Evolutionary conservation across 1,140 invertebrate species (phyloP), one percentile per base, ranked within the genome.

Genomic region (Lerema accius): DNA sequence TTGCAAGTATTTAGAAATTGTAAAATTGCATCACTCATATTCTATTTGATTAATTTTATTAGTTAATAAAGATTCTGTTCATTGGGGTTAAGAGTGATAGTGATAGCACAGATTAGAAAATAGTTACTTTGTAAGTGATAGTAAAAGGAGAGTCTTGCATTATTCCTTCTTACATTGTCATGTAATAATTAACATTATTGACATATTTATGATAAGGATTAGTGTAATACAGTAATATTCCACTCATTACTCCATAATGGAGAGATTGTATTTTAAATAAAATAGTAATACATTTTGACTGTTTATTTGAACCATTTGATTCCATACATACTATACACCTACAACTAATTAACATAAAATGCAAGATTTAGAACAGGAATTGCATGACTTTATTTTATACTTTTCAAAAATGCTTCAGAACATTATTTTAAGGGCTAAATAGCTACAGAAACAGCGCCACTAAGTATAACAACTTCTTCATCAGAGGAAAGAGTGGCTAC

Each of bases 261-360:
- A 28, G 19, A 0, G 50, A 23, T 40, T 10, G 16, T n/a, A 42
- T 40, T 13, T 2, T 11, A 55, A 66, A 37, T 55, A 64, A 67
- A 67, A 10, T 50, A 1, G 43, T 23, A 37, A 45, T 43, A 51
- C 49, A 62, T 65, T 67, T 63, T 63, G 28, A 69, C 15, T 45
- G 56, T 79, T 76, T 78, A 75, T 82, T 84, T 65, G 62, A 75
- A 75, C 65, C 60, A 71, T 69, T 64, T 72, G 74, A 78, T 82
- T 80, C 69, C 78, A 84, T 84, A 89, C 73, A 78, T 66, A 74
- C 84, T 85, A 90, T 72, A 73, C 59, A 67, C 80, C 86, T 90
- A 90, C 80, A 84, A 84, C 87, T 90, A 89, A 77, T 71, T 86
- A 88, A 89, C 80, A 69, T 77, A 79, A 90, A 90, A 89, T 88